Percentiles rank a stretch among this genome's conserved stretches.
Evolutionary conservation across 2,797 vertebrate genomes (phyloP).

Genomic region (Sebastes glaucus): DNA sequence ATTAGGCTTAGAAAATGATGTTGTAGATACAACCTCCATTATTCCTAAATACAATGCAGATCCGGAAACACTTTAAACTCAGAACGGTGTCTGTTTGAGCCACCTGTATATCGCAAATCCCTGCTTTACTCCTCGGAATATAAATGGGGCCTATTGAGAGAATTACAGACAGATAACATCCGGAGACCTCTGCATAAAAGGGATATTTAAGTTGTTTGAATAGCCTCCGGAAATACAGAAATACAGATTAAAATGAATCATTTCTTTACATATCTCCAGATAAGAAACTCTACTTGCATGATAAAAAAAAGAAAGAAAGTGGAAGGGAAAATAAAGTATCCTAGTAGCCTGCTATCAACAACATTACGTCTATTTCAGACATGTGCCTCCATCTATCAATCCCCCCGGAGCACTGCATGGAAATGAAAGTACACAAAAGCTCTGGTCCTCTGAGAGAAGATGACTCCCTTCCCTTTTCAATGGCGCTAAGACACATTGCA

Average conservation of each 20-base stretch:
- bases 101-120: neutral
- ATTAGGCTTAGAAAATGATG: slow-evolving; percentile 1
- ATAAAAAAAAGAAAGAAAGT: slow-evolving; percentile 1
- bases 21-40: neutral
- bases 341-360: slow-evolving; percentile 16
- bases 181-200: neutral
- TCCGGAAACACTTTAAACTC: slow-evolving; percentile 9
- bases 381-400: slow-evolving; percentile 36
- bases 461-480: slow-evolving; percentile 60
- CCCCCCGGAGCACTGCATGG: slow-evolving; percentile 45
- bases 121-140: neutral
- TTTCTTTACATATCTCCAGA: neutral
- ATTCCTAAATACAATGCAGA: neutral
- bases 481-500: slow-evolving; percentile 48
- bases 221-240: neutral
- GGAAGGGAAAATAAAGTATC: neutral
- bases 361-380: slow-evolving; percentile 42
- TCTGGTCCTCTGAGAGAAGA: slow-evolving; percentile 38
- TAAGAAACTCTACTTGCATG: neutral
- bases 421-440: slow-evolving; percentile 65
- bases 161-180: slow-evolving; percentile 18
- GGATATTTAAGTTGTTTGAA: neutral
- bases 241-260: neutral
- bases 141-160: slow-evolving; percentile 9
- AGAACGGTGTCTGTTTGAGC: neutral